Conservation (phyloP, 2,888 invertebrate species). For the Spisula solida region DNA sequence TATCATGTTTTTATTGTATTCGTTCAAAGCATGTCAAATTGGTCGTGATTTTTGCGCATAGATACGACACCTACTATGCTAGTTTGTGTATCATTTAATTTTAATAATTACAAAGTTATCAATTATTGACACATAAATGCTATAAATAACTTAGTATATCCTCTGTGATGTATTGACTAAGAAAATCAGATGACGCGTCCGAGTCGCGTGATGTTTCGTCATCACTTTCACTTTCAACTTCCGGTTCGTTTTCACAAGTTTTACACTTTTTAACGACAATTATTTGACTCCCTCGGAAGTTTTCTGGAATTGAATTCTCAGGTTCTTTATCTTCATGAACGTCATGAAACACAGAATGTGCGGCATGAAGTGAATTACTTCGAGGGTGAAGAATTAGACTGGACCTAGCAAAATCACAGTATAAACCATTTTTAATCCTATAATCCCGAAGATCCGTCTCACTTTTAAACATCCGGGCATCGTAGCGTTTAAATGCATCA, state of each 20-base stretch:
- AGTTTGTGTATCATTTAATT: neutral
- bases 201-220: conserved; percentile 30
- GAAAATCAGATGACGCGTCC: conserved; percentile 51
- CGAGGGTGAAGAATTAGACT: conserved; percentile 50
- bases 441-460: conserved; percentile 59
- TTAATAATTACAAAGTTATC: neutral
- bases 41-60: too few relatives aligned
- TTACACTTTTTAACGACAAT: conserved; percentile 59
- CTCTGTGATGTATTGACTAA: conserved; percentile 46
- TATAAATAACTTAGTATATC: conserved; percentile 45
- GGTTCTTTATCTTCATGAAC: neutral
- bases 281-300: conserved; percentile 48
- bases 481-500: conserved; percentile 25
- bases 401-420: conserved; percentile 59
- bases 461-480: conserved; percentile 45
- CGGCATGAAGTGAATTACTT: conserved; percentile 5
- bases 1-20: too few relatives aligned
- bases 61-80: neutral
- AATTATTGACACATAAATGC: neutral
- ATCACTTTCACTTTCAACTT: conserved; percentile 22
- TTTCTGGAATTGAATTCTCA: neutral
- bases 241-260: conserved; percentile 32
- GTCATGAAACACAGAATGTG: neutral
- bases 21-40: too few relatives aligned
- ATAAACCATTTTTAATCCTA: conserved; percentile 52